Evolutionary conservation across 53 echinoderm and acorn worm species (phyloP), one percentile per base, ranked within the genome.

Genomic region (Holothuria scabra): DNA sequence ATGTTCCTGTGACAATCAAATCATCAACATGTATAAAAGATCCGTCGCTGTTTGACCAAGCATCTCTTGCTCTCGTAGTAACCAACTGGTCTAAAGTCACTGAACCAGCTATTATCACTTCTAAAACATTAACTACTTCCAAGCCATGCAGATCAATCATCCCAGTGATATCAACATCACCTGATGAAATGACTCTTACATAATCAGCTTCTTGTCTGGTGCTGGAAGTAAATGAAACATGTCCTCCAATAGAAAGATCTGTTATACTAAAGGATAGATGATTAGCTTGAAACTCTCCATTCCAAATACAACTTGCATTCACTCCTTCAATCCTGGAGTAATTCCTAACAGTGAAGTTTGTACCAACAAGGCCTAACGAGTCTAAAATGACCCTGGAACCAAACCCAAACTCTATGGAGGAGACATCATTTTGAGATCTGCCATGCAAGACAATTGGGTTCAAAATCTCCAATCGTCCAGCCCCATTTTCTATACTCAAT

Each of bases 361-460:
- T 84, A 62, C 83, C 87, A 0, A 72, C 90, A 30, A 84, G 87
- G 35, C 59, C 32, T 26, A 84, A 81, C 9, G 82, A 59, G 66
- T 92, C 92, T 34, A 92, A 70, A 5, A 70, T 30, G 19, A 92
- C 76, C 21, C 65, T 80, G 33, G 89, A 86, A 23, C 92, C 89
- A 18, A 84, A 33, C 65, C 84, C 82, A 59, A 89, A 78, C 8
- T 58, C 69, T 49, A 87, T 20, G 32, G 80, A 57, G 26, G 22
- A 28, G 31, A 74, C 68, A 37, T 90, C 84, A 5, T 87, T 22
- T 11, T 21, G 35, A 56, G 84, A 80, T 22, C 80, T 69, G 12
- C 93, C 93, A 72, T 88, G 86, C 60, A 93, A 60, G 59, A 79
- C 69, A 59, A 93, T 46, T 65, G 93, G 93, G 79, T 84, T 87